Base-by-base conservation (phyloP, 2,113 vertebrate genomes). In the Panthera leo region DNA sequence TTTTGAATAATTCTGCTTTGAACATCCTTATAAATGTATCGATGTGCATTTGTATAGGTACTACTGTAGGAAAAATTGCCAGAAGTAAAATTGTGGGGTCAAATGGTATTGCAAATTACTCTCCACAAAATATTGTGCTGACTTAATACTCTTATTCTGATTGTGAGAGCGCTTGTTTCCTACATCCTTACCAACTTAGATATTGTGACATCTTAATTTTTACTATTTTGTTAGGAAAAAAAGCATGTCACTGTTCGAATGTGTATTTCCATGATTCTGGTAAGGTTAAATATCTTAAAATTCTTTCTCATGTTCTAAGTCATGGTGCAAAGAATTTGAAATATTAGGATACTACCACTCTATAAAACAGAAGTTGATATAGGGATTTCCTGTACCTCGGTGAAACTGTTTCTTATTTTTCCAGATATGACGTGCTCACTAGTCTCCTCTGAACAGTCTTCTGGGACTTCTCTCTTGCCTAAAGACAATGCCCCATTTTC, bases 341-440 rank as follows among this genome's bases (percentile, higher is more conserved):
- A 89, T 96, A 0, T 0, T 89, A 0, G 95, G 75, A 19, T 16
- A 7, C 87, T 25, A 29, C 48, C 55, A 79, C 71, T 42, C 48
- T 97, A 36, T 63, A 98, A 91, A 92, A 15, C 48, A 1, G 25
- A 71, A 83, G 11, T 97, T 85, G 12, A 0, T 88, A 15, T 51
- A 97, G 88, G 71, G 94, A 92, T 95, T 58, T 96, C 92, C 51
- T 78, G 12, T 5, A 94, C 76, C 1, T 68, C 80, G 70, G 71
- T 73, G 42, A 85, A 82, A 5, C 29, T 27, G 67, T 48, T 71
- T 65, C 2, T 91, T 84, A 48, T 48, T 82, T 98, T 87, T 96
- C 70, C 92, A 34, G 96, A 70, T 29, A 92, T 97, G 92, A 79
- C 63, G 96, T 97, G 91, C 93, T 98, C 96, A 83, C 92, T 96